A percentile compares a stretch with the other conserved stretches of the same genome.
Conservation (phyloP, 2,888 invertebrate species). For the Lucinisca nassula region DNA sequence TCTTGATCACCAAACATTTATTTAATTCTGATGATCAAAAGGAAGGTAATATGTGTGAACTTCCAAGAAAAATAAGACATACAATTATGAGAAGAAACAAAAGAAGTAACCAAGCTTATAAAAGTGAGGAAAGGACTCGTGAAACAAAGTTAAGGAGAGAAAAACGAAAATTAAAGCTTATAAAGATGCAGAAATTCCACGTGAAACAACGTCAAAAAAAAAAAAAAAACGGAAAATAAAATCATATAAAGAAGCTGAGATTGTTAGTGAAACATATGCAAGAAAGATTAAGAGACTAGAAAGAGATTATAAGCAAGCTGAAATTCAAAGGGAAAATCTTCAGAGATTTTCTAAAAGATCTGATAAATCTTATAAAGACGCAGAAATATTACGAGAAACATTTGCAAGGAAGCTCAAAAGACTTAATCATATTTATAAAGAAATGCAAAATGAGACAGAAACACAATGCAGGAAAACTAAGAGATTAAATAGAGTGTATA, state of each 20-base stretch:
- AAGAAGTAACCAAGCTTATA: neutral
- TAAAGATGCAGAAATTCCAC: neutral
- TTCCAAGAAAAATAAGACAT: neutral
- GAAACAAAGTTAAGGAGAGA: neutral
- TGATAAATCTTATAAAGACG: neutral
- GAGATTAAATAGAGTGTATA: neutral
- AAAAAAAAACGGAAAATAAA: neutral
- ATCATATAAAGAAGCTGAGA: slow-evolving; percentile 23
- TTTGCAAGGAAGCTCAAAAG: neutral
- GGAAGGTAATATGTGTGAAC: neutral
- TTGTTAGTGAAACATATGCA: slow-evolving; percentile 40
- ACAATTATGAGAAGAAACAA: neutral
- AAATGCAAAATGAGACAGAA: neutral
- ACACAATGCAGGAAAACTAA: neutral
- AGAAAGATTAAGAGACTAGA: neutral
- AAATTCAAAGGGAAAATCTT: slow-evolving; percentile 22
- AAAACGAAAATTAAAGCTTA: neutral
- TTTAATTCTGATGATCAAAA: neutral
- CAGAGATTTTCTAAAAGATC: no score
- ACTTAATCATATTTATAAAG: neutral
- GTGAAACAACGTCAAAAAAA: neutral
- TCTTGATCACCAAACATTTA: neutral
- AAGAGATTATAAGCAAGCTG: neutral
- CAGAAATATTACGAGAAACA: slow-evolving; percentile 45
- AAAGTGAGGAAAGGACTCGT: neutral